Evolutionary conservation across 2,797 vertebrate species (phyloP).

Genomic region (Tapera naevia): DNA sequence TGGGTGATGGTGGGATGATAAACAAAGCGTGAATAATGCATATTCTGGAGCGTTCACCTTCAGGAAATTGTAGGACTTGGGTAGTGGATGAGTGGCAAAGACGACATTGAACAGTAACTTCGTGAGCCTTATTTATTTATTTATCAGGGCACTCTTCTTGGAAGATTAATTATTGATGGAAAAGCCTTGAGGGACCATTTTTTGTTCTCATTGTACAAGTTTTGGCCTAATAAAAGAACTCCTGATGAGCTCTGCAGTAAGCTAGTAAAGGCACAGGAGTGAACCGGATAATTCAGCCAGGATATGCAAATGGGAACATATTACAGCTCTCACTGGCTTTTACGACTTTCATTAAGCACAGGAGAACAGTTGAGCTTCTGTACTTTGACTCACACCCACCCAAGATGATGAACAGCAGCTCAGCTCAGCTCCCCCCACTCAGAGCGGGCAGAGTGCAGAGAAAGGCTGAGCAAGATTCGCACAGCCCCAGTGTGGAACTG

Average conservation of each 20-base stretch:
- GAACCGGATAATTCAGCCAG: not conserved
- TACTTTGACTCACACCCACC: not conserved
- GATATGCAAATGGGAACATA: not conserved
- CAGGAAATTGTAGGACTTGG: not conserved
- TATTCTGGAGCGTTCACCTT: not conserved
- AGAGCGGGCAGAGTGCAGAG: not conserved
- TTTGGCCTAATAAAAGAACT: not conserved
- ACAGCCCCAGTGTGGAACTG: not conserved
- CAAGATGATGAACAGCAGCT: not conserved
- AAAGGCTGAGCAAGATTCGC: not conserved
- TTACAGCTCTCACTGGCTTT: not conserved
- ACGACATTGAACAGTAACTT: not conserved
- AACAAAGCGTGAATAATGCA: not conserved
- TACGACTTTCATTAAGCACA: not conserved
- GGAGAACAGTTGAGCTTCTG: not conserved
- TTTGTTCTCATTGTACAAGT: not conserved
- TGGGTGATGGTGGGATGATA: not conserved
- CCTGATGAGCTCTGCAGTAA: not conserved
- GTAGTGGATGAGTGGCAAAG: not conserved
- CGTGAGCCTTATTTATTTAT: not conserved
- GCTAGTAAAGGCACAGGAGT: not conserved
- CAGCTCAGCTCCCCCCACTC: not conserved
- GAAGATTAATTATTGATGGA: not conserved
- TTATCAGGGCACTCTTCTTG: not conserved
- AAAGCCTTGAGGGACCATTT: not conserved